A percentile compares a stretch with the other conserved stretches of the same genome.
These are phyloP conservation scores for Montipora efflorescens DNA, from an alignment of 64 coral and sea anemone species.

Conservation along the genomic window DNA sequence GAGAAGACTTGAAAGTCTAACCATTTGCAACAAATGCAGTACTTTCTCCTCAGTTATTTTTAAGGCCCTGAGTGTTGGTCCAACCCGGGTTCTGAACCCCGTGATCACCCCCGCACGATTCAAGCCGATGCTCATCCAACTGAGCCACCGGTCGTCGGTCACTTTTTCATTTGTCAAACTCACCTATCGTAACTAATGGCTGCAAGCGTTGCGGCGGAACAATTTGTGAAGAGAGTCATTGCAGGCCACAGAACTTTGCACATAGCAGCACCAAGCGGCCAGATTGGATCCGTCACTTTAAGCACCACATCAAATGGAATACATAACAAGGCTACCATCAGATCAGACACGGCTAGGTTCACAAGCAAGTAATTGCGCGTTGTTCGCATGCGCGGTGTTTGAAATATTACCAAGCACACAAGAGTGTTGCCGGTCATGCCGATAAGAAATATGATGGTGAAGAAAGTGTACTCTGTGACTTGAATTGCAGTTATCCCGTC, in stretches of 20 bases:
- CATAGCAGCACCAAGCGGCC: slow-evolving; percentile 48
- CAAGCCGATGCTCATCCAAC: no score
- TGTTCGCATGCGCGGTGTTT: slow-evolving; percentile 70
- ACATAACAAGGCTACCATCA: slow-evolving; percentile 68
- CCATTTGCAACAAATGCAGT: no score
- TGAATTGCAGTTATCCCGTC: slow-evolving; percentile 10
- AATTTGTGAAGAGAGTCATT: slow-evolving; percentile 72
- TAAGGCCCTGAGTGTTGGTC: no score
- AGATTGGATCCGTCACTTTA: slow-evolving; percentile 16
- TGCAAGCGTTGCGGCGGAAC: slow-evolving; percentile 68
- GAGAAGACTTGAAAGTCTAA: no score
- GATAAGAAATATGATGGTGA: slow-evolving; percentile 62
- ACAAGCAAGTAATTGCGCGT: slow-evolving; percentile 65
- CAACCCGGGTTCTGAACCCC: no score
- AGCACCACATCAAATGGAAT: slow-evolving; percentile 70
- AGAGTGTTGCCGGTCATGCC: slow-evolving; percentile 60
- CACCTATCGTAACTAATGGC: slow-evolving; percentile 75
- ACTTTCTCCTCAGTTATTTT: no score
- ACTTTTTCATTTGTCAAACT: neutral
- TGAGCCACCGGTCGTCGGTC: neutral
- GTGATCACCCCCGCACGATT: no score
- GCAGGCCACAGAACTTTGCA: slow-evolving; percentile 75
- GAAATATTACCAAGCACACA: slow-evolving; percentile 67
- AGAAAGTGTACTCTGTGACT: slow-evolving; percentile 46
- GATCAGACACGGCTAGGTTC: slow-evolving; percentile 65